Percentiles rank a stretch among this genome's conserved stretches.
phyloP scores from a whole-genome alignment of 2,888 invertebrate species.

The Apoda limacodes region DNA sequence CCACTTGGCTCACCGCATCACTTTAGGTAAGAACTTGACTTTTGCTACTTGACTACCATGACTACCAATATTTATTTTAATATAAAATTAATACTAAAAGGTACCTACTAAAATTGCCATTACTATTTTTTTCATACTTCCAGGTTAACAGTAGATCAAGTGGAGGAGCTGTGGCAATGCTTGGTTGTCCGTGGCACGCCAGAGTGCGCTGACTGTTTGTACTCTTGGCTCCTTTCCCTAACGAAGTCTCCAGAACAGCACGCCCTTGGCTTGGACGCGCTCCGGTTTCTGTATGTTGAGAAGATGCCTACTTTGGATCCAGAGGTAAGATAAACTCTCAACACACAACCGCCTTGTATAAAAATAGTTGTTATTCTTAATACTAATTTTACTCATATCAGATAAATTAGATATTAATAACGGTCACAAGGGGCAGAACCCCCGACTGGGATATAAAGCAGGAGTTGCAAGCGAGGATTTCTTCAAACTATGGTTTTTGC shows the following conservation, averaged over 20 bases:
- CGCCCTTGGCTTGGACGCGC: constrained; percentile 87
- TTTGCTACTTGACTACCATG: background rate
- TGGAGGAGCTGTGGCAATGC: constrained; percentile 93
- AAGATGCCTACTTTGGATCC: constrained; percentile 91
- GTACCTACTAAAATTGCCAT: no score
- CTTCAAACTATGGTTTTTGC: no score
- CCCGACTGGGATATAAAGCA: no score
- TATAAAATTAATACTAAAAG: no score
- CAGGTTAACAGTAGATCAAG: constrained; percentile 86
- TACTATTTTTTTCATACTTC: no score
- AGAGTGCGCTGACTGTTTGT: constrained; percentile 91
- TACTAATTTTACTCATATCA: no score
- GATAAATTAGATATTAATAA: no score
- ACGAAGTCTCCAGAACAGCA: constrained; percentile 93
- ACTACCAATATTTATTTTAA: background rate
- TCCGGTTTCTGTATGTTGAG: constrained; percentile 87
- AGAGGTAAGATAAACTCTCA: constrained; percentile 73
- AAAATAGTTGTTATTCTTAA: background rate
- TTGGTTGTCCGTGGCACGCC: constrained; percentile 79
- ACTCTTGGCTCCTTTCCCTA: constrained; percentile 93
- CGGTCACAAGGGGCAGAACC: no score
- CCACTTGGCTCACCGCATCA: constrained; percentile 90
- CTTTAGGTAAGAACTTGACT: constrained; percentile 72
- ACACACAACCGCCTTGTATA: constrained; percentile 78
- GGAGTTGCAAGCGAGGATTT: no score